Evolutionary conservation across 2,113 vertebrate species (phyloP).

Genomic region (Anguilla rostrata): DNA sequence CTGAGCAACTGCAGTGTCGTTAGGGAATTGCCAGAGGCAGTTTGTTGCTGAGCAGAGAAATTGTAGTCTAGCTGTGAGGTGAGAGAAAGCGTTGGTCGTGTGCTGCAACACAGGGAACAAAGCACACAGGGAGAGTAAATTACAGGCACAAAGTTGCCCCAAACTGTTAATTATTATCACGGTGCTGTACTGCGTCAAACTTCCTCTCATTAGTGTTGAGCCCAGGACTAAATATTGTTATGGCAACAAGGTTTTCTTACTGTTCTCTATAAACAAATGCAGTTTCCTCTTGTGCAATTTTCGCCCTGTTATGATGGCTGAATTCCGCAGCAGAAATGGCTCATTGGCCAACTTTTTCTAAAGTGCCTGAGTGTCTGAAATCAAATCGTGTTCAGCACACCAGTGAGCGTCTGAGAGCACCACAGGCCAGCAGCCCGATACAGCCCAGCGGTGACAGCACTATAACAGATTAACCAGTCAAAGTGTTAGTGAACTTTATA

Average conservation of each 20-base stretch:
- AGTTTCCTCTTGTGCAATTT: background rate
- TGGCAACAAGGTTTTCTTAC: slow-evolving; percentile 45
- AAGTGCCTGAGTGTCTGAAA: background rate
- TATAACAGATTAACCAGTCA: background rate
- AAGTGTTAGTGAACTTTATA: background rate
- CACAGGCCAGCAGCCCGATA: background rate
- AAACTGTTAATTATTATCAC: slow-evolving; percentile 42
- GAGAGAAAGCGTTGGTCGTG: background rate
- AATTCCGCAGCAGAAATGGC: background rate
- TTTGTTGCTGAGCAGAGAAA: background rate
- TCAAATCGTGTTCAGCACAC: background rate
- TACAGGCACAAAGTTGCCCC: slow-evolving; percentile 30
- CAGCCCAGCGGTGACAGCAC: background rate
- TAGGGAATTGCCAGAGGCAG: background rate
- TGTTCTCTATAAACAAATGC: background rate
- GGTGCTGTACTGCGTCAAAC: slow-evolving; percentile 34
- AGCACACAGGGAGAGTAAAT: slow-evolving; percentile 13
- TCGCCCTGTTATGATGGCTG: background rate
- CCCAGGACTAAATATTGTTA: slow-evolving; percentile 44
- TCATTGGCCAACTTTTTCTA: background rate
- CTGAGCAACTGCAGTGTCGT: background rate
- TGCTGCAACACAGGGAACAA: background rate
- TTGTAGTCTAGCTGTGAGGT: background rate
- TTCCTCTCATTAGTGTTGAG: slow-evolving; percentile 51
- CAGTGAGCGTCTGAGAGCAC: background rate